Percentiles rank a stretch among this genome's conserved stretches.
Conservation (phyloP, 1,140 invertebrate genomes). For the Euura lappo region DNA sequence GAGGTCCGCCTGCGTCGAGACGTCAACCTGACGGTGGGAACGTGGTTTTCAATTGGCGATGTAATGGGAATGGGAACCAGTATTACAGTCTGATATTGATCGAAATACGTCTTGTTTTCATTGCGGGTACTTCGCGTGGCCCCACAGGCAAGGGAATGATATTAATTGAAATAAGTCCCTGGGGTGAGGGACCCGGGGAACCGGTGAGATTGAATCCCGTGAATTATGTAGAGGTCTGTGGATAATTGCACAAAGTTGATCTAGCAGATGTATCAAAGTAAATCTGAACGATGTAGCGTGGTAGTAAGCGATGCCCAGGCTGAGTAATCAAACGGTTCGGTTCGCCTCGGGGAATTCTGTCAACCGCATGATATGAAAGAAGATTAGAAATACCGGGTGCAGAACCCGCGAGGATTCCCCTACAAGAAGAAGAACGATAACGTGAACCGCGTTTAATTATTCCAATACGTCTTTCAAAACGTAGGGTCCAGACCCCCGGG, state of each 20-base stretch:
- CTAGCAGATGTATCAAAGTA: neutral
- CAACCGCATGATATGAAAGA: neutral
- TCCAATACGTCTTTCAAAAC: neutral
- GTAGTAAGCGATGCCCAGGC: neutral
- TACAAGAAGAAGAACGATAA: neutral
- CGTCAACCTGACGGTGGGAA: constrained; percentile 47
- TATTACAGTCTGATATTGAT: neutral
- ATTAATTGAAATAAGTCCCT: neutral
- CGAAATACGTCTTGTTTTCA: neutral
- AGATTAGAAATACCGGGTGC: neutral
- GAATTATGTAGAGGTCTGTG: neutral
- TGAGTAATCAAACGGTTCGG: neutral
- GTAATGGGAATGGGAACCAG: neutral
- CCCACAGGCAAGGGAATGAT: neutral
- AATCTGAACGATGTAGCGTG: neutral
- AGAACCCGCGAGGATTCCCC: neutral
- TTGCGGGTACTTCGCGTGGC: neutral
- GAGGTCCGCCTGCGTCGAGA: constrained; percentile 60
- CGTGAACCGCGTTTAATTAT: neutral
- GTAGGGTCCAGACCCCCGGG: neutral
- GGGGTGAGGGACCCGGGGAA: neutral
- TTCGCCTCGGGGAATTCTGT: neutral
- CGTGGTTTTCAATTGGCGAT: neutral
- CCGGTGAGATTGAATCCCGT: neutral
- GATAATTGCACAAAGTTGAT: neutral